A percentile compares a stretch with the other conserved stretches of the same genome.
Conservation (phyloP, 2,113 vertebrate genomes). For the Urocolius indicus region DNA sequence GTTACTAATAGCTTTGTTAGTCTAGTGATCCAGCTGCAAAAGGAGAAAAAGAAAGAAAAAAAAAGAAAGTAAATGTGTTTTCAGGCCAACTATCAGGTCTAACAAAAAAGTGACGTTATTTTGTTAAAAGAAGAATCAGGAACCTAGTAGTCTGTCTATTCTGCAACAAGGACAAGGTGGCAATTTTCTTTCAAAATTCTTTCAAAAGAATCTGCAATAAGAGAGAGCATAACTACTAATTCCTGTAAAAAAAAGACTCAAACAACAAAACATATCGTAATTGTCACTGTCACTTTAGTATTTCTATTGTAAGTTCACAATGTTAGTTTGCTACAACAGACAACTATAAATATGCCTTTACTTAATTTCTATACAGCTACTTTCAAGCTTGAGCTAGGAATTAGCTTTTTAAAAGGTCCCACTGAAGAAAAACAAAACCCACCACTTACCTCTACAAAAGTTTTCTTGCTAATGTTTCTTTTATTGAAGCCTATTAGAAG, state of each 20-base stretch:
- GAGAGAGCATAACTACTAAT: neutral
- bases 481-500: neutral
- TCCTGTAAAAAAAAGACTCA: neutral
- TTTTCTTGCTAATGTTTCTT: neutral
- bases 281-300: neutral
- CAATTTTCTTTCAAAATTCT: neutral
- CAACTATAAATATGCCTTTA: neutral
- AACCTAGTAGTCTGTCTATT: neutral
- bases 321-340: neutral
- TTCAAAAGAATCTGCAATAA: neutral
- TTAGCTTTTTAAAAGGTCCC: neutral
- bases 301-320: neutral
- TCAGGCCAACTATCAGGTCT: neutral
- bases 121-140: neutral
- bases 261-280: neutral
- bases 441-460: neutral
- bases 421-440: neutral
- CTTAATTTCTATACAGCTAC: neutral
- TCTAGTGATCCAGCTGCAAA: neutral
- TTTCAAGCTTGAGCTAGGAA: neutral
- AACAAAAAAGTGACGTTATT: rapidly evolving
- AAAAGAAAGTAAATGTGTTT: neutral
- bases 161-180: neutral
- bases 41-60: neutral
- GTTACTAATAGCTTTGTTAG: neutral